A percentile compares a stretch with the other conserved stretches of the same genome.
Evolutionary conservation across 2,797 vertebrate genomes (phyloP).

Genomic region (Spea hammondii): DNA sequence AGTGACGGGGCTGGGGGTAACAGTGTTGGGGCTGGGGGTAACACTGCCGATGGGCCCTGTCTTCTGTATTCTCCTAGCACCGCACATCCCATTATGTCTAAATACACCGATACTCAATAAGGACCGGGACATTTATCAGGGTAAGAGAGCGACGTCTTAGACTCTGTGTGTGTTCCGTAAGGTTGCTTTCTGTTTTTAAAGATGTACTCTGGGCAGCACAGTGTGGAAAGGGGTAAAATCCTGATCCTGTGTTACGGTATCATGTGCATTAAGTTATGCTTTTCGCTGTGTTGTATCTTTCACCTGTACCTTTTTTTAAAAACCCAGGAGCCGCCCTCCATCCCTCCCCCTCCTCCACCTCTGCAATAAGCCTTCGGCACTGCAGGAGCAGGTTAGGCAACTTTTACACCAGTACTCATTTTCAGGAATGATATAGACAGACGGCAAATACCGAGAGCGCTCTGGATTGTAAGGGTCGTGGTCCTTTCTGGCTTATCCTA

Average conservation of each 20-base stretch:
- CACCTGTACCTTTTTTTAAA: background rate
- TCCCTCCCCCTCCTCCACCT: constrained; percentile 9
- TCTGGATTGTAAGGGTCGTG: background rate
- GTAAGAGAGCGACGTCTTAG: no score
- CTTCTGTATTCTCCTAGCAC: no score
- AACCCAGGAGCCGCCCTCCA: background rate
- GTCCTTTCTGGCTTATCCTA: background rate
- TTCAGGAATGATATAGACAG: background rate
- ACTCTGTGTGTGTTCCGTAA: no score
- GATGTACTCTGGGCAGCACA: no score
- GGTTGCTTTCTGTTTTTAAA: no score
- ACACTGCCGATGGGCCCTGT: no score
- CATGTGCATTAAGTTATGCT: background rate
- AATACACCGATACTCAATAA: no score
- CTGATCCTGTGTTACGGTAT: background rate
- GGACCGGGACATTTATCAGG: no score
- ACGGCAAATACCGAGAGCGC: no score
- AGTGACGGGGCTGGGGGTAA: no score
- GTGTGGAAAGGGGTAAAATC: background rate
- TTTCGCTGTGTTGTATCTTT: background rate
- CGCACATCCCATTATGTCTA: no score
- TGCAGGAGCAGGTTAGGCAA: constrained; percentile 17
- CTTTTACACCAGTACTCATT: constrained; percentile 33
- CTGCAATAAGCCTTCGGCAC: background rate
- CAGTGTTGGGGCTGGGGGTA: no score